phyloP scores from a whole-genome alignment of 1,140 invertebrate genomes.

The Drosophila pseudoobscura region DNA sequence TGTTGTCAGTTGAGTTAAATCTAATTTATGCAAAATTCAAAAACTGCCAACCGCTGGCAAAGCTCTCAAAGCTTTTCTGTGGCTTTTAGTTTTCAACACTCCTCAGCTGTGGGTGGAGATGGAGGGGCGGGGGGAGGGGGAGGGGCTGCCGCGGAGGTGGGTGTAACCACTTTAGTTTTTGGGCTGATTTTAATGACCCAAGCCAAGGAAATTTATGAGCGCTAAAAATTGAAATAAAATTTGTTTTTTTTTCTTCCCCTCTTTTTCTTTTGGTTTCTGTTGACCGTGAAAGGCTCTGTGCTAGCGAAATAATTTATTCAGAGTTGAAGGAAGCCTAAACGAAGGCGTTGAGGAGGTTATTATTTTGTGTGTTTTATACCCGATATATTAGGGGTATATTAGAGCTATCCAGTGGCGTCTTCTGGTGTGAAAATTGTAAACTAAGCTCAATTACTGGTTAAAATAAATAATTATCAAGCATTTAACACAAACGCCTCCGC shows the following conservation, averaged over 20 bases:
- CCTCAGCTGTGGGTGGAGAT: neutral
- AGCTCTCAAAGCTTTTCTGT: constrained; percentile 48
- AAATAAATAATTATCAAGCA: too few species aligned
- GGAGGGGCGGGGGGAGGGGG: neutral
- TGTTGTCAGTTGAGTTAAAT: constrained; percentile 55
- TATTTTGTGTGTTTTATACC: too few species aligned
- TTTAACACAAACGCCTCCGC: too few species aligned
- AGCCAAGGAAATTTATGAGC: constrained; percentile 71
- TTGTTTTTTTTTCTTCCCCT: constrained; percentile 24
- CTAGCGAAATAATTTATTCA: constrained; percentile 38
- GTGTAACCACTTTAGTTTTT: constrained; percentile 58
- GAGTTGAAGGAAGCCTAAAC: constrained; percentile 9
- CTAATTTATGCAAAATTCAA: constrained; percentile 75
- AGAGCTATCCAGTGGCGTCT: too few species aligned
- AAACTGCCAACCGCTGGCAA: constrained; percentile 53
- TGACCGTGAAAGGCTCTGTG: constrained; percentile 44
- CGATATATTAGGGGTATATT: too few species aligned
- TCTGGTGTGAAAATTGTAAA: too few species aligned
- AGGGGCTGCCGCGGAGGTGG: constrained; percentile 6
- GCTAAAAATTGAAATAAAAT: constrained; percentile 72
- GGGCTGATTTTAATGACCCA: constrained; percentile 66
- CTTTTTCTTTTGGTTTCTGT: constrained; percentile 29
- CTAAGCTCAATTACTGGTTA: too few species aligned
- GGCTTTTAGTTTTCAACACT: constrained; percentile 60
- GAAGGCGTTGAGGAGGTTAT: too few species aligned